Base-by-base conservation (phyloP, 2,888 invertebrate genomes). In the Diachrysia chrysitis region DNA sequence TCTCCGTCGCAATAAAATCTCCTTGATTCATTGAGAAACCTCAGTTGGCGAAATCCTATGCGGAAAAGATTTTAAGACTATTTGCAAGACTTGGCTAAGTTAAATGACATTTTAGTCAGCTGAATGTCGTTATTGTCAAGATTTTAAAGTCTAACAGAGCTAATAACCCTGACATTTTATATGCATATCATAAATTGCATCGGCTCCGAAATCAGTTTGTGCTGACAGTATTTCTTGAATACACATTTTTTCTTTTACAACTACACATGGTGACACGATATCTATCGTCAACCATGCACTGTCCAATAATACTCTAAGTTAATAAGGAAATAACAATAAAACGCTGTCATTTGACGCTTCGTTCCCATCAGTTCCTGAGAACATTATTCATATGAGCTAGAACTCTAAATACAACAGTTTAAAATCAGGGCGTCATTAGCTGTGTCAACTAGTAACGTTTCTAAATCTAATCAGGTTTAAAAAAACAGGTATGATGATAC, bases 321-420 rank as follows among this genome's bases (percentile, higher is more conserved):
- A 82, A 82, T 82, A 82, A 82, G 82, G 82, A 82, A 77, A 82
- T 81, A 71, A 71, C 81, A 81, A 79, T 82, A 80, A 71, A 74
- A 74, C 71, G 55, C 54, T 51, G 71, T 60, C 62, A 66, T 64
- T 63, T 21, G 69, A 69, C 58, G 23, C 65, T 19, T 19, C 60
- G 64, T 68, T 63, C 69, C 53, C 59, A 55, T 29, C 46, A 42
- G 14, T 37, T 63, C 35, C 35, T 51, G 25, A 66, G 55, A 63
- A 42, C 23, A 57, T 12, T 70, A 55, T 63, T 46, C 46, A 66
- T 42, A 16, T 46, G 37, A 25, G 57, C 46, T 19, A 21, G 21
- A 54, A 2, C 10, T 46, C 19, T 12, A 46, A 56, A 53, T 17
- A 57, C 25, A 54, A 19, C 54, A 25, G 25, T 3, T 25, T 46